Percentiles rank a stretch among this genome's conserved stretches.
phyloP scores from a whole-genome alignment of 2,113 vertebrate species.

The Anhinga anhinga region DNA sequence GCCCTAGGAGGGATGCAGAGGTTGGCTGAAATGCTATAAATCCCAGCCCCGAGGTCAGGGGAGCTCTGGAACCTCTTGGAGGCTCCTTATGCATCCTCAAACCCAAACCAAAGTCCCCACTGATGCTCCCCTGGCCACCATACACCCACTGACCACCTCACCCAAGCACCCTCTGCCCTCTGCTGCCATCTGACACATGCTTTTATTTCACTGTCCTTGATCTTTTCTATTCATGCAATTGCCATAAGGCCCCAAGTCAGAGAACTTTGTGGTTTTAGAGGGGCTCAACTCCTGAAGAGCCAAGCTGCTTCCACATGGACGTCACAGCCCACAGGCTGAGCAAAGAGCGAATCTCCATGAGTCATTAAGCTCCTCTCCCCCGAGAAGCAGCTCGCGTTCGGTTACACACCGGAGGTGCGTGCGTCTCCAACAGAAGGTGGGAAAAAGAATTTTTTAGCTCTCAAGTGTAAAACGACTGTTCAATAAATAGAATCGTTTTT shows the following conservation, averaged over 20 bases:
- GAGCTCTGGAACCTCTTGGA: neutral
- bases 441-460: neutral
- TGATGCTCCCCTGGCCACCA: neutral
- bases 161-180: fast-evolving
- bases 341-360: neutral
- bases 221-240: neutral
- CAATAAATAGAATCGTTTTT: neutral
- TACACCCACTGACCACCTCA: fast-evolving
- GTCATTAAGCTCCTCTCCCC: neutral
- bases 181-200: neutral
- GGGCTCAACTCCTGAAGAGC: neutral
- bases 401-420: fast-evolving
- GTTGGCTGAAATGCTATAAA: neutral
- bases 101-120: neutral
- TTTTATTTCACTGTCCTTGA: neutral
- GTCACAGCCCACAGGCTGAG: neutral
- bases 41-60: neutral
- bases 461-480: neutral
- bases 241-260: neutral
- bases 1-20: fast-evolving
- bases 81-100: fast-evolving
- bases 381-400: neutral
- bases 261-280: neutral
- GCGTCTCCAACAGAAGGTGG: neutral
- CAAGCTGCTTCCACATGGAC: neutral